Percentiles rank a stretch among this genome's conserved stretches.
Evolutionary conservation across 1,140 invertebrate genomes (phyloP).

Genomic region (Trichoplusia ni): DNA sequence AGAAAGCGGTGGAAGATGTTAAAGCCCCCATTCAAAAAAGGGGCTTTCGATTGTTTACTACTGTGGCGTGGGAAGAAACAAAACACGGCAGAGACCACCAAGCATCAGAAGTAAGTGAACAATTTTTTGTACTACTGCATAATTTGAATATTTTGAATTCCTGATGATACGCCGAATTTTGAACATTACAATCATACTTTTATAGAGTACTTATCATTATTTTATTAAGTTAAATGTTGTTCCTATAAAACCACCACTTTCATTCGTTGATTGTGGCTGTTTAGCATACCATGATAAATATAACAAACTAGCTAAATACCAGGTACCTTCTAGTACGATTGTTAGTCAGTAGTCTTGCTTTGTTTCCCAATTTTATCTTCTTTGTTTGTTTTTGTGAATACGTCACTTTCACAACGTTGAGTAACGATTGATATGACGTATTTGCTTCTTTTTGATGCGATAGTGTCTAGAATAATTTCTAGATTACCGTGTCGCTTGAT

Average conservation of each 20-base stretch:
- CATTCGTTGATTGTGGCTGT: too few species aligned
- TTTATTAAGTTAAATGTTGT: too few species aligned
- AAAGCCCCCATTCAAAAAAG: constrained; percentile 69
- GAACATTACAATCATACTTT: too few species aligned
- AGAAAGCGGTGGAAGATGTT: constrained; percentile 64
- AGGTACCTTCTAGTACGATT: too few species aligned
- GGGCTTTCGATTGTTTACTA: constrained; percentile 69
- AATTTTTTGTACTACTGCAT: background rate
- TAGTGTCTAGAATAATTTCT: constrained; percentile 2
- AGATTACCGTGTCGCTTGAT: constrained; percentile 2
- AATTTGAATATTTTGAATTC: background rate
- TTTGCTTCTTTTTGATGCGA: constrained; percentile 3
- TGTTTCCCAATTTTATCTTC: too few species aligned
- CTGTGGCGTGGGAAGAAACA: constrained; percentile 70
- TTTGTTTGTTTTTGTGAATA: background rate
- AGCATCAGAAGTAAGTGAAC: constrained; percentile 27
- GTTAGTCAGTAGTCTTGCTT: too few species aligned
- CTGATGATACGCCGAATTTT: too few species aligned
- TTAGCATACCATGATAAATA: too few species aligned
- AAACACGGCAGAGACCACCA: constrained; percentile 8
- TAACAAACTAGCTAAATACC: too few species aligned
- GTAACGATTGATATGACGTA: background rate
- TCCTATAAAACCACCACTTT: too few species aligned
- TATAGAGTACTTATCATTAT: too few species aligned
- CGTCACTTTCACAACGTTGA: background rate